Evolutionary conservation across 2,113 vertebrate genomes (phyloP), one percentile per base, ranked within the genome.

Genomic region (Ptilorrhoa leucosticta): DNA sequence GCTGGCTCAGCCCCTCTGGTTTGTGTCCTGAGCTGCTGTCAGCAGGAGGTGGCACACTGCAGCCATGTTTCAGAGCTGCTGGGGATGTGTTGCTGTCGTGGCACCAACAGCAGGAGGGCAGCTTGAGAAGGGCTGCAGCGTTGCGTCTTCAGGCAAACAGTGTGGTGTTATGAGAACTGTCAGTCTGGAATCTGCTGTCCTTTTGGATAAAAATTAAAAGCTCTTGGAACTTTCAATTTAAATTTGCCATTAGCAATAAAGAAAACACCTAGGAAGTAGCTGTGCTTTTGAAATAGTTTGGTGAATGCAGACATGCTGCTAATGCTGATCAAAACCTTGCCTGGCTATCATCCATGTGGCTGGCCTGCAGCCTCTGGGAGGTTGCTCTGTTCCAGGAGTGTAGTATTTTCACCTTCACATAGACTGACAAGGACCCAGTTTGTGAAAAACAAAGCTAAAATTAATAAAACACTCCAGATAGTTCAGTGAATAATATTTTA

Each of bases 31-130:
- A 73, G 64, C 69, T 58, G 64, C 64, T 3, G 9, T 61, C 63
- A 58, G 94, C 83, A 89, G 94, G 86, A 89, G 87, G 58, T 87
- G 76, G 72, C 91, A 93, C 33, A 11, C 91, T 89, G 66, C 79
- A 68, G 53, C 86, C 15, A 2, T 40, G 33, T 57, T 87, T 83
- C 48, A 68, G 50, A 65, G 72, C 64, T 65, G 3, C 51, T 30
- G 39, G n/a, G 79, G 16, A 7, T 53, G n/a, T 47, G 27, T 53
- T 72, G 21, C 40, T 64, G 66, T 76, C 3, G 0, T 24, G 27
- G 17, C 40, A 56, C 50, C n/a, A 28, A 3, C 6, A 56, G 42
- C 53, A 51, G 21, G 48, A 80, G 40, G 39, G n/a, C 23, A 16
- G 7, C 47, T 33, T 51, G 57, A 65, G 50, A 37, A 53, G 42